Percentiles rank a stretch among this genome's conserved stretches.
phyloP scores from a whole-genome alignment of 2,113 vertebrate genomes.

The Corythornis madagascariensis region DNA sequence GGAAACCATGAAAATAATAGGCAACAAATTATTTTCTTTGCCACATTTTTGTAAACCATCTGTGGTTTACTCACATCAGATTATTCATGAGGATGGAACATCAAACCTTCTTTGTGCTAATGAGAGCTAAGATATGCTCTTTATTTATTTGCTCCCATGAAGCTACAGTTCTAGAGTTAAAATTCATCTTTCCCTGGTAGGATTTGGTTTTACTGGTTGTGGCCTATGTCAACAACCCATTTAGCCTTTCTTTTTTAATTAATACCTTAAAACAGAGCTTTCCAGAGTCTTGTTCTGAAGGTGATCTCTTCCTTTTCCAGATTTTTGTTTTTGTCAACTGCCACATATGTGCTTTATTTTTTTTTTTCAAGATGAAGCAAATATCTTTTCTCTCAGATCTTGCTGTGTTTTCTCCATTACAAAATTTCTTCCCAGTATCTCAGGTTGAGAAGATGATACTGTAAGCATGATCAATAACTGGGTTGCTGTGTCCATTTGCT shows the following conservation, averaged over 20 bases:
- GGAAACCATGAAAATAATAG: not conserved
- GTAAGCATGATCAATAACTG: not conserved
- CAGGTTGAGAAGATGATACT: not conserved
- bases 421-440: not conserved
- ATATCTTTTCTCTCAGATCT: not conserved
- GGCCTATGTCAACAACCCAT: not conserved
- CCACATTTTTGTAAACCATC: not conserved
- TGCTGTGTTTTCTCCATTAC: not conserved
- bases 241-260: not conserved
- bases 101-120: not conserved
- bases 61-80: not conserved
- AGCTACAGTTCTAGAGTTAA: not conserved
- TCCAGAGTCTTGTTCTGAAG: not conserved
- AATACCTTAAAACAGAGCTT: not conserved
- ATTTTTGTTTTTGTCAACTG: not conserved
- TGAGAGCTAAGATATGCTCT: not conserved
- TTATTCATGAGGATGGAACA: not conserved
- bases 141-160: not conserved
- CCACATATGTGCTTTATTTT: not conserved
- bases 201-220: not conserved
- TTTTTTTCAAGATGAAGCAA: not conserved
- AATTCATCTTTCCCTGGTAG: not conserved
- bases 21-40: not conserved
- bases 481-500: not conserved
- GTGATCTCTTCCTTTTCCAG: not conserved